Conservation (phyloP, 2,797 vertebrate species). For the Gallirallus australis region DNA sequence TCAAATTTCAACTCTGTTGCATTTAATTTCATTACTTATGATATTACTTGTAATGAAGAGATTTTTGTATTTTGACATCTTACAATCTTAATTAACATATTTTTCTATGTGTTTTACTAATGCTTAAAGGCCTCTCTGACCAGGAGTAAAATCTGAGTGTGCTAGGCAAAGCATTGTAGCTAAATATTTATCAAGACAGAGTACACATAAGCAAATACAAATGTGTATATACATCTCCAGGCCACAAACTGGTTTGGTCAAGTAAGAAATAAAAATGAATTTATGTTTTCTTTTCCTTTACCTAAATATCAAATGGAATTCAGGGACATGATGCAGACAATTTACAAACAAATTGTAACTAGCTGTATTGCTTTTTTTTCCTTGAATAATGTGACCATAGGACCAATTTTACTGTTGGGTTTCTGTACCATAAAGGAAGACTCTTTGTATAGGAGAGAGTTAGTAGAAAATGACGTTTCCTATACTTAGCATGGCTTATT, state of each 20-base stretch:
- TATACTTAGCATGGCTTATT: not conserved
- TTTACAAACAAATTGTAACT: not conserved
- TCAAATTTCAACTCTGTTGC: not conserved
- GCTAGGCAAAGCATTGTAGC: not conserved
- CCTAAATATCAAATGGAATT: not conserved
- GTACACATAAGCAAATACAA: not conserved
- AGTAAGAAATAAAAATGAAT: not conserved
- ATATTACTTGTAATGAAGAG: not conserved
- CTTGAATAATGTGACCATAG: not conserved
- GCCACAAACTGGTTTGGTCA: not conserved
- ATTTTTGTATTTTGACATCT: not conserved
- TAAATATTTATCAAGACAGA: not conserved
- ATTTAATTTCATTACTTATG: not conserved
- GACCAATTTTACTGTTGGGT: not conserved
- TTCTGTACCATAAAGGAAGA: not conserved
- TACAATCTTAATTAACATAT: not conserved
- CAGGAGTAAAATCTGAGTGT: not conserved
- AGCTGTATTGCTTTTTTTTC: not conserved
- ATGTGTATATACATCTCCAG: not conserved
- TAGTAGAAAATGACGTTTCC: not conserved
- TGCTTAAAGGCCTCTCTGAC: not conserved
- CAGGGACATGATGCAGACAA: not conserved
- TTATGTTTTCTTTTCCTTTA: not conserved
- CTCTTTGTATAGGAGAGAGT: not conserved
- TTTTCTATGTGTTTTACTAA: not conserved